Evolutionary conservation across 30 jellyfish, hydroid and myxozoan genomes (phyloP).

Genomic region (Haliclystus octoradiatus): DNA sequence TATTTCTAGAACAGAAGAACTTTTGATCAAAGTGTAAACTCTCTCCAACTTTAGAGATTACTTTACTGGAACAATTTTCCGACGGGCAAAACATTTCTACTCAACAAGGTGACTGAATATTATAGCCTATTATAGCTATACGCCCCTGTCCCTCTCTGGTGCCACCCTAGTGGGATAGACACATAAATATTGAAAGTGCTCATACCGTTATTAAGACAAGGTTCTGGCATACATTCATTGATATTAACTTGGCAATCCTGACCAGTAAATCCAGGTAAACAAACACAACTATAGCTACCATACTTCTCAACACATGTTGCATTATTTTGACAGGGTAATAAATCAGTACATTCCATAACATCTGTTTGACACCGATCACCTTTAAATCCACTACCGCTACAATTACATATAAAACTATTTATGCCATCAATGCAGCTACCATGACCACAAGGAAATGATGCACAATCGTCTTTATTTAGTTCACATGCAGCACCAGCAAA

Average conservation of each 20-base stretch:
- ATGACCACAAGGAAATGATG: conserved; percentile 31
- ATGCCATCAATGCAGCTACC: conserved; percentile 67
- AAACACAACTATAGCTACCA: conserved; percentile 42
- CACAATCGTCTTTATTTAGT: conserved; percentile 36
- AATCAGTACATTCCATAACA: conserved; percentile 26
- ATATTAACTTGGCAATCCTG: conserved; percentile 19
- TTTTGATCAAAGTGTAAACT: no score
- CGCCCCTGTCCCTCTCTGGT: no score
- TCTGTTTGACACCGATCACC: conserved; percentile 40
- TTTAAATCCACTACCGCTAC: conserved; percentile 38
- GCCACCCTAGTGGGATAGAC: no score
- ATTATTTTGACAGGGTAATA: conserved; percentile 38
- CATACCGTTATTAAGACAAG: conserved; percentile 35
- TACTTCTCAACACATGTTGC: conserved; percentile 33
- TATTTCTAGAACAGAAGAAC: no score
- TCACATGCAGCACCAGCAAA: conserved; percentile 45
- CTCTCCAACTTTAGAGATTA: no score
- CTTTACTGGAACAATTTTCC: no score
- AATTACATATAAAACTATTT: conserved; percentile 39
- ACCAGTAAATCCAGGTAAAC: conserved; percentile 45
- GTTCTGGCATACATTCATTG: conserved; percentile 22
- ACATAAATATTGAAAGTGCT: no score
- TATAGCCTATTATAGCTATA: no score
- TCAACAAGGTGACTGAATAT: no score
- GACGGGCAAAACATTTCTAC: no score